Evolutionary conservation across 2,797 vertebrate species (phyloP), one percentile per base, ranked within the genome.

Genomic region (Gambelia wislizenii): DNA sequence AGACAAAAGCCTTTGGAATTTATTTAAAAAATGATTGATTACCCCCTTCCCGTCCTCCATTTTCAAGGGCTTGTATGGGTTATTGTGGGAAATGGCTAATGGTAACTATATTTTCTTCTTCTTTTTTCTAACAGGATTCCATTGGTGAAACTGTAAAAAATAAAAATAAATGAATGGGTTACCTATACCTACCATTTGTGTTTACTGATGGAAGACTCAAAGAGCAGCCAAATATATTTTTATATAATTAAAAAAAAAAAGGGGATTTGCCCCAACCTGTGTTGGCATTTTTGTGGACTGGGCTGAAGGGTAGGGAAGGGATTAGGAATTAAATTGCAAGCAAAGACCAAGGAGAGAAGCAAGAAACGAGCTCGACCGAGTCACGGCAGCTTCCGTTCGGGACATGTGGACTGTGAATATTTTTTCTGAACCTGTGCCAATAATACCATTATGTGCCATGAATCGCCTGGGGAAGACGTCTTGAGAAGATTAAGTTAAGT

Each of bases 361-460:
- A 91, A 2, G 86, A 92, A 88, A 90, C 81, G 80, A 47, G 89
- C 86, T 87, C 95, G 94, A 95, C 84, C 27, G 70, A 56, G 77
- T 54, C 44, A 84, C 90, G 91, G 88, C n/a, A n/a, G n/a, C 97
- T 89, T 93, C 93, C 93, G 91, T 89, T 96, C 91, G 95, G 95
- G 96, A 74, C 16, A 96, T 94, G 85, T 76, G 97, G 97, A 97
- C 97, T 97, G 96, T 97, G 97, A 97, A 98, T 97, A 36, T 72
- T 76, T 6, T 16, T 59, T 89, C 77, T 96, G 99, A 99, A 98
- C 98, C 98, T 98, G 98, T 99, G 99, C 99, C 99, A 99, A 99
- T 98, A 98, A 99, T 98, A 98, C 99, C 99, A 98, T 97, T 98
- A 99, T 98, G 99, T 99, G 99, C 99, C 99, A 99, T 97, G 98